A percentile compares a stretch with the other conserved stretches of the same genome.
Evolutionary conservation across 2,888 invertebrate species (phyloP).

Genomic region (Amiota minor): DNA sequence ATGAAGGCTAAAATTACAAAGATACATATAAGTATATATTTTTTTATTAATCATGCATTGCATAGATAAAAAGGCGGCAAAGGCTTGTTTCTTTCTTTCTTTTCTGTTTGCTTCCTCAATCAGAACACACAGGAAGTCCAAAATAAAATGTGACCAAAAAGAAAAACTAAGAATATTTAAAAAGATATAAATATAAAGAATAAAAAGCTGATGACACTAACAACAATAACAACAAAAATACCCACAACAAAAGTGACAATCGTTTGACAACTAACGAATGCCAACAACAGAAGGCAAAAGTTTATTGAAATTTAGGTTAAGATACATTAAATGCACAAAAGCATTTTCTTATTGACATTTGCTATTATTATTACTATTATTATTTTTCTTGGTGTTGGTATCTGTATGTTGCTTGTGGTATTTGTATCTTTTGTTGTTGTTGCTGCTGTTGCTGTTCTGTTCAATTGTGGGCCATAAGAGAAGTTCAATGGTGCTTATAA

Average conservation of each 20-base stretch:
- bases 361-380: too few species aligned
- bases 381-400: neutral
- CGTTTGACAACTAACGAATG: neutral
- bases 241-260: neutral
- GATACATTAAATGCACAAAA: slow-evolving; percentile 16
- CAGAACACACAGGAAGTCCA: slow-evolving; percentile 53
- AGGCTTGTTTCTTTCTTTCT: too few species aligned
- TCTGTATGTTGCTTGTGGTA: neutral
- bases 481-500: slow-evolving; percentile 52
- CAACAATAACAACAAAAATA: slow-evolving; percentile 17
- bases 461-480: neutral
- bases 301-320: slow-evolving; percentile 19
- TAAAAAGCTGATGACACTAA: slow-evolving; percentile 2
- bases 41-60: slow-evolving; percentile 60
- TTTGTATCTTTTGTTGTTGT: neutral
- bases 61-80: slow-evolving; percentile 37
- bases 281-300: neutral
- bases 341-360: slow-evolving; percentile 4
- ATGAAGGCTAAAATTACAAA: too few species aligned
- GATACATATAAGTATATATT: neutral
- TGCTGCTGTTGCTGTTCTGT: neutral
- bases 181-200: neutral
- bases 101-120: neutral
- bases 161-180: neutral
- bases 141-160: slow-evolving; percentile 40